A percentile compares a stretch with the other conserved stretches of the same genome.
Conservation (phyloP, 2,888 invertebrate species). For the Cephalotes varians region DNA sequence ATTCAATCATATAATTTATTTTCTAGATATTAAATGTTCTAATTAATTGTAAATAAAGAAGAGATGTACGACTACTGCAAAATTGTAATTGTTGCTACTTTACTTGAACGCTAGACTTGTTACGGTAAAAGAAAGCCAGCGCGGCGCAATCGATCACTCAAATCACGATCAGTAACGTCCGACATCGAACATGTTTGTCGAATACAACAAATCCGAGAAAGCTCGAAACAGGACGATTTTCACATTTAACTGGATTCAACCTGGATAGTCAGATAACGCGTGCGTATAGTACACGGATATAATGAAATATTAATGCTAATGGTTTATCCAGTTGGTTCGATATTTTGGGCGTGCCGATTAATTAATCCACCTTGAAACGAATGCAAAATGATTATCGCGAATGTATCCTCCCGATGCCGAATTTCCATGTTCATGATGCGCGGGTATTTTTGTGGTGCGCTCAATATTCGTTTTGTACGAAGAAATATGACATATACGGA, state of each 20-base stretch:
- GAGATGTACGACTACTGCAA: not conserved
- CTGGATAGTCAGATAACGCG: conserved; percentile 28
- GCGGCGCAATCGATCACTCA: conserved; percentile 17
- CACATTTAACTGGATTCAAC: conserved; percentile 26
- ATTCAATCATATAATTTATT: not conserved
- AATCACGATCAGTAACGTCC: not conserved
- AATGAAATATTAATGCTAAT: conserved; percentile 52
- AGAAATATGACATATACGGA: conserved; percentile 8
- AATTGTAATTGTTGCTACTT: conserved; percentile 6
- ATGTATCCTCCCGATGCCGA: not conserved
- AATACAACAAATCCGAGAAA: conserved; percentile 27
- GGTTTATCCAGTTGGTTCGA: conserved; percentile 29
- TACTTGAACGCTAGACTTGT: conserved; percentile 7
- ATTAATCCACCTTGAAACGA: conserved; percentile 39
- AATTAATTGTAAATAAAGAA: not conserved
- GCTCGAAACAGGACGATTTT: conserved; percentile 35
- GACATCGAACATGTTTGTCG: conserved; percentile 14
- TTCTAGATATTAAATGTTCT: not conserved
- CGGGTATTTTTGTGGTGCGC: not conserved
- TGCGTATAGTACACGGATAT: not conserved
- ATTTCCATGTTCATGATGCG: conserved; percentile 19
- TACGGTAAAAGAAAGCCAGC: not conserved
- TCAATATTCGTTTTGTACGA: conserved; percentile 20
- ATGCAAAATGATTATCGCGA: conserved; percentile 26
- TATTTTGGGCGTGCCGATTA: conserved; percentile 40